Conservation (phyloP, 2,888 invertebrate genomes). For the Hymenopus coronatus region DNA sequence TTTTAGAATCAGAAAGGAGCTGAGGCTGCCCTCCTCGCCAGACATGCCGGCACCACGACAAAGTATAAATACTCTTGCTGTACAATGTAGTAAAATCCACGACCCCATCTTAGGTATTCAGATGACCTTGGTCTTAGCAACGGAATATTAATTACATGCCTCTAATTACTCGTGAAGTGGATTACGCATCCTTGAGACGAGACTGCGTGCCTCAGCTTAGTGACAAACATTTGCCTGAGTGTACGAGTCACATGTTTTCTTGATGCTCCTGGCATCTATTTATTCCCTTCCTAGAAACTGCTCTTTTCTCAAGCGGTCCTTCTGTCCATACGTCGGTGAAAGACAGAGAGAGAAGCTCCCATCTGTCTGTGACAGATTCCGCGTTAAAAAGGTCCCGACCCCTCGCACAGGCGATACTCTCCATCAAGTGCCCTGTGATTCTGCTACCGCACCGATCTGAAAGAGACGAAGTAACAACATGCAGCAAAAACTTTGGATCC, state of each 20-base stretch:
- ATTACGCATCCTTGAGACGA: neutral
- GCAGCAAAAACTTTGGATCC: neutral
- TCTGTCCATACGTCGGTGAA: neutral
- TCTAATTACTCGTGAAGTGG: neutral
- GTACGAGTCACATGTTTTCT: neutral
- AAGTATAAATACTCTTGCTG: too few species aligned
- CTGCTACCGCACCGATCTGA: neutral
- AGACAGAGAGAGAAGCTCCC: neutral
- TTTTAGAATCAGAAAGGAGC: too few species aligned
- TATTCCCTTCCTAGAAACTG: slow-evolving; percentile 13
- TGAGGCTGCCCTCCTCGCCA: too few species aligned
- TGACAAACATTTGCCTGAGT: neutral
- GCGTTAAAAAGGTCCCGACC: slow-evolving; percentile 7
- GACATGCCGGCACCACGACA: too few species aligned
- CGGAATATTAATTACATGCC: neutral
- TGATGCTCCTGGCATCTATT: neutral
- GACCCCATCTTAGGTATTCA: too few species aligned
- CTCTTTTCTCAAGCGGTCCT: neutral
- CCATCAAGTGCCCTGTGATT: neutral
- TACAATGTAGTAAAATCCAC: too few species aligned
- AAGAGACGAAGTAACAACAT: neutral
- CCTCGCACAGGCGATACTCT: neutral
- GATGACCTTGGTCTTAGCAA: too few species aligned
- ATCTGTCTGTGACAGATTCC: slow-evolving; percentile 8
- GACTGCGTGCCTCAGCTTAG: neutral